Base-by-base conservation (phyloP, 2,888 invertebrate genomes). In the Tenthredo livida region DNA sequence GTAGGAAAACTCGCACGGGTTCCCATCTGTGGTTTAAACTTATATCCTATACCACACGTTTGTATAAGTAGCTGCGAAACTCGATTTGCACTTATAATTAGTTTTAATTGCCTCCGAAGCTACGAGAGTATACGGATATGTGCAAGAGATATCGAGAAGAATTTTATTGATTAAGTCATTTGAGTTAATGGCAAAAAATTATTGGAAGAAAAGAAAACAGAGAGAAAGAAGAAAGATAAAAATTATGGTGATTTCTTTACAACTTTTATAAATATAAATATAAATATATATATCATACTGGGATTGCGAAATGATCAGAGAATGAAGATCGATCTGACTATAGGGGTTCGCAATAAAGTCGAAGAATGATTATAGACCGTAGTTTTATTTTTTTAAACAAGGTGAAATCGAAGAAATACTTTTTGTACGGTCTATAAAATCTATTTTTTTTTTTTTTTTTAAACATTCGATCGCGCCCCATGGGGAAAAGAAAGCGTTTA, bases 31-130 rank as follows among this genome's bases (percentile, higher is more conserved):
- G 25, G n/a, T 61, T 61, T 61, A 1, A 61, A 61, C 1, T 10
- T 21, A 70, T 29, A 70, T 29, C 61, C 10, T n/a, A 29, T n/a
- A 29, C 9, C 2, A 29, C 2, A 29, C 29, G 21, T 25, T 15
- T 15, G 1, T n/a, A 72, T 72, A 21, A n/a, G n/a, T 6, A 40
- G 7, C 21, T 43, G 50, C 37, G 40, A 72, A 29, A 40, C 72
- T 72, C 72, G 40, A 72, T 72, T 72, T 40, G 72, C 72, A 72
- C 72, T 72, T 72, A 72, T 37, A 72, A 37, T 72, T 72, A 72
- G 40, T 72, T 72, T 72, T 72, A 72, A 72, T 72, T 72, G 21
- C 72, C n/a, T 40, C 6, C 7, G 25, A 61, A 61, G 21, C 61
- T 61, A 12, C 61, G 10, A 12, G 2, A 2, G 9, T 12, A 17